Evolutionary conservation across 2,113 vertebrate genomes (phyloP).

Genomic region (Anarrhichthys ocellatus): DNA sequence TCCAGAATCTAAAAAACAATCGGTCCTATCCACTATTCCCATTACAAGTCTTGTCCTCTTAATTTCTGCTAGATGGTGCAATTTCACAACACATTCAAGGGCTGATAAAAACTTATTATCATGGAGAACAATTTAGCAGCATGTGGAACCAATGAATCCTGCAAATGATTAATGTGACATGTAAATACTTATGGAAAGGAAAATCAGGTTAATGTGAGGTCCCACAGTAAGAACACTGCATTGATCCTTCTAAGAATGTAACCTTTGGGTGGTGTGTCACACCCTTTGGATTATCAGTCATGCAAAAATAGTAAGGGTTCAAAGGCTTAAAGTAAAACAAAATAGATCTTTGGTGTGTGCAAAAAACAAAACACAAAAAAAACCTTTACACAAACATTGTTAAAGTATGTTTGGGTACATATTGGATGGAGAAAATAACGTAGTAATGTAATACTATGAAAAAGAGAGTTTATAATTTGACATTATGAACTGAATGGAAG

Average conservation of each 20-base stretch:
- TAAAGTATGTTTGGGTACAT: background rate
- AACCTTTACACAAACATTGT: background rate
- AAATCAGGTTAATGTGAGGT: background rate
- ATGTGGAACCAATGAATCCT: background rate
- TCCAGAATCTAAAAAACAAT: background rate
- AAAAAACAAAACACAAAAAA: background rate
- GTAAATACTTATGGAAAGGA: background rate
- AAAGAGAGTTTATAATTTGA: background rate
- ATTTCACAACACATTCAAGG: background rate
- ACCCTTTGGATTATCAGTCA: conserved; percentile 59
- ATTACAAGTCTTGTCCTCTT: background rate
- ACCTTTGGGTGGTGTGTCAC: conserved; percentile 15
- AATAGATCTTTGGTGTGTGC: conserved; percentile 17
- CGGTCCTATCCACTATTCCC: background rate
- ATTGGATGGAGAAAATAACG: background rate
- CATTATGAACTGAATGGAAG: too few species aligned
- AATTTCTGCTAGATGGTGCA: conserved; percentile 59
- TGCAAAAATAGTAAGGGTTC: conserved; percentile 30
- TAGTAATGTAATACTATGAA: background rate
- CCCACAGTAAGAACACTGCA: background rate
- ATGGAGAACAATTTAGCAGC: background rate
- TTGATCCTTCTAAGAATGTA: background rate
- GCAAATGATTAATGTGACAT: background rate
- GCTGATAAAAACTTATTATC: background rate
- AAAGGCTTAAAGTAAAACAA: conserved; percentile 10